A percentile compares a stretch with the other conserved stretches of the same genome.
These are phyloP conservation scores for Thamnophis sirtalis DNA, from an alignment of 2,113 vertebrate species.

Conservation along the genomic window DNA sequence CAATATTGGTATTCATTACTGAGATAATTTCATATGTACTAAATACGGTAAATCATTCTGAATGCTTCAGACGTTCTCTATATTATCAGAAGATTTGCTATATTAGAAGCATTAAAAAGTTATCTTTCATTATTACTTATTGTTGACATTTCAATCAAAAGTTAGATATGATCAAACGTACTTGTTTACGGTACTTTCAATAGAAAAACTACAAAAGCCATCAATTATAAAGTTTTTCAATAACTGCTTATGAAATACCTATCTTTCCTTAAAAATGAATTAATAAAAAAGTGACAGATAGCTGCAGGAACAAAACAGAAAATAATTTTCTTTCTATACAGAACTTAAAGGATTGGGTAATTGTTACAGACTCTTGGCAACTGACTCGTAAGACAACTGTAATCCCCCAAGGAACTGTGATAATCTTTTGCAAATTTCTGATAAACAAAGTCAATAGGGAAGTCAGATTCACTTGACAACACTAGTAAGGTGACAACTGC, in stretches of 20 bases:
- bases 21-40: background rate
- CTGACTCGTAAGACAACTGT: background rate
- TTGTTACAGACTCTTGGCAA: background rate
- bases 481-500: background rate
- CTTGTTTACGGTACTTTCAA: background rate
- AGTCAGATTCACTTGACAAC: background rate
- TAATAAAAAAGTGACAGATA: background rate
- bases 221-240: background rate
- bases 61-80: background rate
- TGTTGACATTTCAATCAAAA: background rate
- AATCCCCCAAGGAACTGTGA: background rate
- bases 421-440: background rate
- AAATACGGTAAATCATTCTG: background rate
- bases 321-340: background rate
- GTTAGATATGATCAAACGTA: background rate
- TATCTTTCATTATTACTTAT: background rate
- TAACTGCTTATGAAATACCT: background rate
- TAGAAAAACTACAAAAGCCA: background rate
- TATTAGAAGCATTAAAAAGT: background rate
- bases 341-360: background rate
- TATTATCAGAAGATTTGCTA: background rate
- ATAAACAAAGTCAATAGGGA: background rate
- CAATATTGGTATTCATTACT: background rate
- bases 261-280: background rate
- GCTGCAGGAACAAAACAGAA: background rate